A percentile compares a stretch with the other conserved stretches of the same genome.
Evolutionary conservation across 2,113 vertebrate species (phyloP).

Genomic region (Propithecus coquereli): DNA sequence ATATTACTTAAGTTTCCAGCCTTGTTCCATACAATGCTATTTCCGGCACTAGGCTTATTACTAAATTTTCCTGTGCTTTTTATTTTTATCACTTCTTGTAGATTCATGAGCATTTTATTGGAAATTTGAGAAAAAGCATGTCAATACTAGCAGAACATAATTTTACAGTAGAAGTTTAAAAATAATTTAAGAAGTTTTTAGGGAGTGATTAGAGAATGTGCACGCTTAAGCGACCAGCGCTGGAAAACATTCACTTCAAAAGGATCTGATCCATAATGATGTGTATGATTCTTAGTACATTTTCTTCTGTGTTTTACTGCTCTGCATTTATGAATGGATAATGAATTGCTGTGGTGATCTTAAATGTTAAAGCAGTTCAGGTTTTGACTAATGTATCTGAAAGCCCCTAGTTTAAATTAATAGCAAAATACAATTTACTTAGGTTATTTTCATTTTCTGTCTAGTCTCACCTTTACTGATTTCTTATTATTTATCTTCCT

Average conservation of each 20-base stretch:
- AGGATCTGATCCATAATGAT: neutral
- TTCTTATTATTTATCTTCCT: conserved; percentile 21
- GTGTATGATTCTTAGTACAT: neutral
- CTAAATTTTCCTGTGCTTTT: neutral
- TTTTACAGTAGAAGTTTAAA: neutral
- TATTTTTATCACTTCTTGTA: neutral
- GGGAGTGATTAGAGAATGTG: neutral
- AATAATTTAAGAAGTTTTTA: neutral
- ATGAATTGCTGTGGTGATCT: neutral
- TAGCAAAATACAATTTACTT: conserved; percentile 21
- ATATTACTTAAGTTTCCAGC: neutral
- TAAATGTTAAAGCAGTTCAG: neutral
- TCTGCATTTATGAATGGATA: neutral
- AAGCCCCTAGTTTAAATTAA: neutral
- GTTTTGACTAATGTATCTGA: neutral
- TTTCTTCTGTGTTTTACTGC: neutral
- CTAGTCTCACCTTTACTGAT: neutral
- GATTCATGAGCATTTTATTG: neutral
- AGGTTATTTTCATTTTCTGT: conserved; percentile 8
- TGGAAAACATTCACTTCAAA: neutral
- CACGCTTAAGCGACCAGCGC: neutral
- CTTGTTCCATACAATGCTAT: neutral
- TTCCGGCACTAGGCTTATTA: neutral
- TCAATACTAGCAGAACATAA: neutral
- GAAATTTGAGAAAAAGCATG: neutral